Base-by-base conservation (phyloP, 2,113 vertebrate species). In the Meleagris gallopavo region DNA sequence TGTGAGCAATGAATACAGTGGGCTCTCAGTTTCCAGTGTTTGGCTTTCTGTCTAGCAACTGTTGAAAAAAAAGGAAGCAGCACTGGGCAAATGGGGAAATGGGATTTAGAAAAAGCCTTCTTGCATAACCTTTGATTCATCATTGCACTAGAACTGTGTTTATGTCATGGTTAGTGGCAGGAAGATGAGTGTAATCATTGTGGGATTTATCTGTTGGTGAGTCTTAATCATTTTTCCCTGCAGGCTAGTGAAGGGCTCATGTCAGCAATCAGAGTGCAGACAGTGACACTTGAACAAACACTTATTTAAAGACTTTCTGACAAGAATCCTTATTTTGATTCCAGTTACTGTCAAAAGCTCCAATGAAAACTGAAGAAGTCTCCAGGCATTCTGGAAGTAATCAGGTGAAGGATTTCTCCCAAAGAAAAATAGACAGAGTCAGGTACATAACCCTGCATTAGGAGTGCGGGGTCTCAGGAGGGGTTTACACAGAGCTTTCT, bases 91-190 rank as follows among this genome's bases (percentile, higher is more conserved):
- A 76, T 13, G 11, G 16, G 43, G 50, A 89, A 91, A 94, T 46
- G 19, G 30, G 61, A 45, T 57, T 81, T 81, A 57, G 91, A 90
- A 93, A 91, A 94, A 65, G 5, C 20, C 13, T 75, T 80, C 75
- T 83, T 96, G 75, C 41, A 36, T 75, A 97, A 94, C 29, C 29
- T 94, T 94, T 94, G 89, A 95, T 94, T 95, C 89, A 93, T 81
- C 74, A 40, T 83, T 86, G 40, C 52, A 93, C 71, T 57, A 75
- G 95, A 74, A 81, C 52, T 24, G 19, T 76, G 72, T 72, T 93
- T 29, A 7, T 82, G 65, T 81, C 88, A 90, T 83, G 93, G 73
- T 72, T 81, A 72, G 38, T 81, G 91, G 79, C 84, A 88, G 86
- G 87, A 86, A 93, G 65, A 88, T 74, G 83, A 88, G 52, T 86